These are phyloP conservation scores for Iphiclides podalirius DNA, from an alignment of 2,888 invertebrate species.

Conservation along the genomic window DNA sequence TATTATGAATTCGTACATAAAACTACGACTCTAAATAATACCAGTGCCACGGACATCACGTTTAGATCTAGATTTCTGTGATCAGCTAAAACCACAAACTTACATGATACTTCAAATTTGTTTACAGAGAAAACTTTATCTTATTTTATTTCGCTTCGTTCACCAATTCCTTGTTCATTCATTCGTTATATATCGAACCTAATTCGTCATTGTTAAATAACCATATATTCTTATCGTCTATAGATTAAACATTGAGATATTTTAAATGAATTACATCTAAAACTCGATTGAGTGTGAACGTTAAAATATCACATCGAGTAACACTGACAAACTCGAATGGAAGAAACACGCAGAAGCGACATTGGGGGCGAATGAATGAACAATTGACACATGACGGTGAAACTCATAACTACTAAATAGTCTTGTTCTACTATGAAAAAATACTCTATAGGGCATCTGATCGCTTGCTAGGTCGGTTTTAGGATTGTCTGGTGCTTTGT, in stretches of 20 bases:
- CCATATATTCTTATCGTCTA: too few species aligned
- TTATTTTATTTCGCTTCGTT: not conserved
- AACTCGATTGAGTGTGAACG: too few species aligned
- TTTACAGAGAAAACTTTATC: not conserved
- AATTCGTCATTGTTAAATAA: not conserved
- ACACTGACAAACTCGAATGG: too few species aligned
- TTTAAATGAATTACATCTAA: not conserved
- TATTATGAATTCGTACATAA: too few species aligned
- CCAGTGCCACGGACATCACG: too few species aligned
- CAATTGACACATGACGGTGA: not conserved
- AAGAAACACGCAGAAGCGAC: too few species aligned
- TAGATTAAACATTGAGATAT: not conserved
- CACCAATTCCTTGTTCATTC: constrained; percentile 5
- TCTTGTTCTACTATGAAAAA: constrained; percentile 23
- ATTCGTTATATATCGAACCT: not conserved
- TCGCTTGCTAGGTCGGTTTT: not conserved
- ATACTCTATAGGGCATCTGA: constrained; percentile 20
- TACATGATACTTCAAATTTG: too few species aligned
- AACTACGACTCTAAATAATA: too few species aligned
- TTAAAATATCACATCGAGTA: too few species aligned
- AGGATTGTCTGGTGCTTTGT: constrained; percentile 25
- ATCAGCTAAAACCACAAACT: too few species aligned
- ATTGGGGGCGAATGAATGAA: constrained; percentile 6
- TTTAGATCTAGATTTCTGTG: too few species aligned
- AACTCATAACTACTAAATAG: not conserved